Conservation (phyloP, 2,113 vertebrate species). For the Pedionomus torquatus region DNA sequence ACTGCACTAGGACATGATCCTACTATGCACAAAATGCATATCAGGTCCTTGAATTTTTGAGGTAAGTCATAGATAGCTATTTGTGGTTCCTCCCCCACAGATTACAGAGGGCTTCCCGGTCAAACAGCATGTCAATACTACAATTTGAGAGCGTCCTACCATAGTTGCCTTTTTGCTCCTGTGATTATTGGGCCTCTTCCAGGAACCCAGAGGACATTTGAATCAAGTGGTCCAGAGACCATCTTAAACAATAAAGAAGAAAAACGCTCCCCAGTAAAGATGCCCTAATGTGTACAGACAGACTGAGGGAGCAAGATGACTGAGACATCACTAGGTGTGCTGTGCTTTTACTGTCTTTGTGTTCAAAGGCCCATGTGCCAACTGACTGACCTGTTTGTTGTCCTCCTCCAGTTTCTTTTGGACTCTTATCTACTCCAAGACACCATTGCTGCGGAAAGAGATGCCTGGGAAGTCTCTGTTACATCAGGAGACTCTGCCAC, state of each 20-base stretch:
- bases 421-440: not conserved
- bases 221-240: not conserved
- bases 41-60: not conserved
- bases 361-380: not conserved
- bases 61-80: not conserved
- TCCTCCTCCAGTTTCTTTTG: not conserved
- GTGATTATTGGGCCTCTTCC: not conserved
- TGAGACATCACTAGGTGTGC: not conserved
- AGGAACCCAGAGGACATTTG: not conserved
- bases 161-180: not conserved
- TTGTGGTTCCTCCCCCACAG: not conserved
- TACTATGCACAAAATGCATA: not conserved
- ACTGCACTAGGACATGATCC: not conserved
- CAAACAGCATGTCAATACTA: not conserved
- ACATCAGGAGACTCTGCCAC: accelerated
- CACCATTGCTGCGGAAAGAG: not conserved
- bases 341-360: not conserved
- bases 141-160: not conserved
- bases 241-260: not conserved
- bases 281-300: not conserved
- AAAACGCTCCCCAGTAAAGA: not conserved
- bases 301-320: not conserved
- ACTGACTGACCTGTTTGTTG: not conserved
- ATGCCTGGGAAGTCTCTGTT: not conserved
- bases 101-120: not conserved